phyloP scores from a whole-genome alignment of 2,797 vertebrate genomes.

The Bradypodion pumilum region DNA sequence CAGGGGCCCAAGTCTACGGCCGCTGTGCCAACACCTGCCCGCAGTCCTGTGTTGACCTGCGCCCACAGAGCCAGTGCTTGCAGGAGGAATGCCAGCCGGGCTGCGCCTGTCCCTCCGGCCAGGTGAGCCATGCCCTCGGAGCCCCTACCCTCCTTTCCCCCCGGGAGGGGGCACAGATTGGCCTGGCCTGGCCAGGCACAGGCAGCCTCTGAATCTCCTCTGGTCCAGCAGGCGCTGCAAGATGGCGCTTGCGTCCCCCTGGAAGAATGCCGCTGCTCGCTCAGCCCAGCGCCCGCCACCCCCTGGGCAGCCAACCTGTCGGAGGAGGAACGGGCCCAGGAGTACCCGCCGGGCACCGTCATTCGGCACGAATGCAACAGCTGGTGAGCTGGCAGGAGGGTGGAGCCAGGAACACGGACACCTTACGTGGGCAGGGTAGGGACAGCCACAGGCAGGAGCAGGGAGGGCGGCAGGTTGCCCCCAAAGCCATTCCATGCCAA shows the following conservation, averaged over 20 bases:
- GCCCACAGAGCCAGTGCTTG: slow-evolving; percentile 78
- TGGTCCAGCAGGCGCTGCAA: slow-evolving; percentile 75
- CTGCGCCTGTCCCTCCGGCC: slow-evolving; percentile 80
- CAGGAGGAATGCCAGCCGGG: slow-evolving; percentile 79
- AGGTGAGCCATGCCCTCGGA: slow-evolving; percentile 67
- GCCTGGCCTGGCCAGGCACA: rapidly evolving
- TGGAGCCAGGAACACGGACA: background rate
- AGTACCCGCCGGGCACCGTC: slow-evolving; percentile 73
- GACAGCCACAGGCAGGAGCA: background rate
- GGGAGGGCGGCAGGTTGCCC: too few relatives aligned
- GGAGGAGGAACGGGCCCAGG: slow-evolving; percentile 56
- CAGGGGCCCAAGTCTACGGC: slow-evolving; percentile 73
- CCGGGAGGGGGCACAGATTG: rapidly evolving
- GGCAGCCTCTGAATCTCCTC: background rate
- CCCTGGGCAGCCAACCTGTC: slow-evolving; percentile 71
- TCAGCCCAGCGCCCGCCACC: slow-evolving; percentile 57
- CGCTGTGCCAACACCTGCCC: slow-evolving; percentile 83
- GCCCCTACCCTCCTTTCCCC: too few relatives aligned
- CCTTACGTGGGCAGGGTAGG: background rate
- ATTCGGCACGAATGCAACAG: slow-evolving; percentile 80
- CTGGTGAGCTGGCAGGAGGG: slow-evolving; percentile 76
- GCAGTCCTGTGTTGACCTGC: slow-evolving; percentile 81
- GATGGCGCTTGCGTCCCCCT: slow-evolving; percentile 74
- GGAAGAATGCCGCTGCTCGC: slow-evolving; percentile 78
- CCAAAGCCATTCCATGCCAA: too few relatives aligned